Conservation (phyloP, 2,113 vertebrate genomes). For the Tinamus guttatus region DNA sequence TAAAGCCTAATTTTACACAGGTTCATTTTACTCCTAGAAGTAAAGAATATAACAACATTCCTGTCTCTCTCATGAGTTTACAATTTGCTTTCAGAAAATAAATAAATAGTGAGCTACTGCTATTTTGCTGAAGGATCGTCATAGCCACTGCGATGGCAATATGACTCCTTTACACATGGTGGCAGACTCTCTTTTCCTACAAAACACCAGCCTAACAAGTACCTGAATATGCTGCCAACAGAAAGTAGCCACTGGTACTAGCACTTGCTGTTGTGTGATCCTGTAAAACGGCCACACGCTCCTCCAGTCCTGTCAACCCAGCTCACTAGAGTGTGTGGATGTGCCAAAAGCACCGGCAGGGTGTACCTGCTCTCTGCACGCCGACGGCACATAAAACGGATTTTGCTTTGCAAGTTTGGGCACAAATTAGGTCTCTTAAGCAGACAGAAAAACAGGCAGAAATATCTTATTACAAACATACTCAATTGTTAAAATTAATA, state of each 20-base stretch:
- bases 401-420: background rate
- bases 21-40: no score
- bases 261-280: accelerated
- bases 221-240: background rate
- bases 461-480: background rate
- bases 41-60: background rate
- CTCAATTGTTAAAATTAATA: background rate
- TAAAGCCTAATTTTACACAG: no score
- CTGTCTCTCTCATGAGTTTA: background rate
- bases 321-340: background rate
- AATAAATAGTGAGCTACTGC: accelerated
- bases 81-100: background rate
- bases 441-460: background rate
- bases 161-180: background rate
- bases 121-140: background rate
- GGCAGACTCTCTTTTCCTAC: conserved; percentile 27
- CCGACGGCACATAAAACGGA: no score
- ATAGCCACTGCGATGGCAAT: background rate
- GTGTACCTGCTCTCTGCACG: no score
- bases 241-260: background rate
- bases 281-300: background rate
- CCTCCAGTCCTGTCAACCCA: accelerated
- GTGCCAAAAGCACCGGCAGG: background rate
- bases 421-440: accelerated
- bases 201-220: background rate